A percentile compares a stretch with the other conserved stretches of the same genome.
phyloP scores from a whole-genome alignment of 2,797 vertebrate genomes.

The Erethizon dorsatum region DNA sequence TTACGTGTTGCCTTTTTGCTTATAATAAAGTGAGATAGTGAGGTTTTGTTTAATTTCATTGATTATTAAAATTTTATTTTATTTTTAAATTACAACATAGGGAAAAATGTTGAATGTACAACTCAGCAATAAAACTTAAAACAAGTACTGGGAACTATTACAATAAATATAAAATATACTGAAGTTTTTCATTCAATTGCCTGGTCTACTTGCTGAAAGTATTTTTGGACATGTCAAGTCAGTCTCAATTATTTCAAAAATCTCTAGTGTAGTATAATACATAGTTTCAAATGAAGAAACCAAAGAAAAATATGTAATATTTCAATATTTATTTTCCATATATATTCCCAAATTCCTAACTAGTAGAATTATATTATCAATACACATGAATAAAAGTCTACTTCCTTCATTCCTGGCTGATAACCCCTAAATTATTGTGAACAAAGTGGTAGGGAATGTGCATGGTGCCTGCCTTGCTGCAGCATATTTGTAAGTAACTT shows the following conservation, averaged over 20 bases:
- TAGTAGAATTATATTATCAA: background rate
- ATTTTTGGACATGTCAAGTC: conserved; percentile 22
- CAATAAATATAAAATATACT: conserved; percentile 2
- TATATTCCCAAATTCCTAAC: background rate
- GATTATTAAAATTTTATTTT: background rate
- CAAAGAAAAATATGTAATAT: conserved; percentile 22
- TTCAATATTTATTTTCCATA: conserved; percentile 4
- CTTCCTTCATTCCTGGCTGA: background rate
- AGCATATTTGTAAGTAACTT: background rate
- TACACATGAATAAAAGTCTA: background rate
- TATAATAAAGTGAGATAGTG: conserved; percentile 11
- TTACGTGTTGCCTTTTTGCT: conserved; percentile 41
- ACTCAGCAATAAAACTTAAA: conserved; percentile 22
- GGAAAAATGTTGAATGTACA: conserved; percentile 26
- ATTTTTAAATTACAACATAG: conserved; percentile 42
- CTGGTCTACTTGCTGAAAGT: background rate
- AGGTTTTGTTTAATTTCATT: conserved; percentile 31
- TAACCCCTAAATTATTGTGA: background rate
- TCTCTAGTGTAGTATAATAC: conserved; percentile 7
- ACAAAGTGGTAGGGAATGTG: background rate
- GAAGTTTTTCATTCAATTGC: background rate
- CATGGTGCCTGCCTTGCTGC: background rate
- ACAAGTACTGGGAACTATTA: background rate
- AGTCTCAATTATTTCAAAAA: conserved; percentile 23
- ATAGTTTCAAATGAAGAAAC: conserved; percentile 10